Evolutionary conservation across 2,888 invertebrate species (phyloP).

Genomic region (Dynastes maya): DNA sequence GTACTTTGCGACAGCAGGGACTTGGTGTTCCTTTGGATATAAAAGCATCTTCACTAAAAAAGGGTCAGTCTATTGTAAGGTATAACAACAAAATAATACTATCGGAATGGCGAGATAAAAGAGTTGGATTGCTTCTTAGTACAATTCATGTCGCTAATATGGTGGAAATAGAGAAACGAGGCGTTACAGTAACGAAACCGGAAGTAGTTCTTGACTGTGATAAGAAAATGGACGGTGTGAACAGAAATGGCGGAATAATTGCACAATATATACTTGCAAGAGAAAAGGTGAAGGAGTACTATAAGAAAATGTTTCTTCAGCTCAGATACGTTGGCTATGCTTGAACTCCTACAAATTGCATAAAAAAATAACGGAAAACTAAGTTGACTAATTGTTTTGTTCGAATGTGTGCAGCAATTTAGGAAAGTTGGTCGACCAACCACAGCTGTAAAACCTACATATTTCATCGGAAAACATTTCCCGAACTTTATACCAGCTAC

Average conservation of each 20-base stretch:
- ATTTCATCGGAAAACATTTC: neutral
- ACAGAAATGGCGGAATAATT: neutral
- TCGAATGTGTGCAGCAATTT: neutral
- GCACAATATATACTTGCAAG: neutral
- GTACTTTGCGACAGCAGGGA: too few relatives aligned
- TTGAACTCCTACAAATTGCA: neutral
- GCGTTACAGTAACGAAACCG: neutral
- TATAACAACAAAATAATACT: slow-evolving; percentile 11
- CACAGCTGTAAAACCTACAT: neutral
- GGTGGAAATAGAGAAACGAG: neutral
- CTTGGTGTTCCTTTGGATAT: too few relatives aligned
- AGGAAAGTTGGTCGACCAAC: neutral
- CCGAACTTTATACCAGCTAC: neutral
- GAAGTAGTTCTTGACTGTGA: neutral
- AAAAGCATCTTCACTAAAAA: too few relatives aligned
- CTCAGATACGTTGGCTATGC: neutral
- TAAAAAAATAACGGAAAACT: slow-evolving; percentile 8
- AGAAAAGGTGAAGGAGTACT: neutral
- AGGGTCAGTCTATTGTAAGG: neutral
- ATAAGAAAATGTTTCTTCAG: neutral
- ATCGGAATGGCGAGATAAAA: neutral
- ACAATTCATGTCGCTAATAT: neutral
- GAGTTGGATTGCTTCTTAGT: neutral
- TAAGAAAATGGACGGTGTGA: neutral
- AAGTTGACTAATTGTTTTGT: neutral